A percentile compares a stretch with the other conserved stretches of the same genome.
phyloP scores from a whole-genome alignment of 2,797 vertebrate species.

The Selene dorsalis region DNA sequence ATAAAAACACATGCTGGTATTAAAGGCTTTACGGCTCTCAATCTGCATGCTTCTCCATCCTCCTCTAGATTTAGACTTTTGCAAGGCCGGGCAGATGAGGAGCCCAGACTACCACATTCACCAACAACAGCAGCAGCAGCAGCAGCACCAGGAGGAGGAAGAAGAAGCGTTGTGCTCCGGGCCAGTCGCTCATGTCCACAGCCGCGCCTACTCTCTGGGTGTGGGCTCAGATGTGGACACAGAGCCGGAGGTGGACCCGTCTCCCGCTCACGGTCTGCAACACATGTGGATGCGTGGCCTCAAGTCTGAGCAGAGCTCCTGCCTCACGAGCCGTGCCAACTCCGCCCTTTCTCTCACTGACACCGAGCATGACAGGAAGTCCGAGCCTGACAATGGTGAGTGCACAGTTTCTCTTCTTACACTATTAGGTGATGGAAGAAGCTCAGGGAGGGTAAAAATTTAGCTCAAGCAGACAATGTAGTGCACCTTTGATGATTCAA shows the following conservation, averaged over 20 bases:
- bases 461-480: slow-evolving; percentile 6
- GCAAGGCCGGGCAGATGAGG: slow-evolving; percentile 87
- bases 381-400: slow-evolving; percentile 97
- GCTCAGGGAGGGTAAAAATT: neutral
- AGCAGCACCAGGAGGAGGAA: slow-evolving; percentile 77
- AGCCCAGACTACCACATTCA: slow-evolving; percentile 89
- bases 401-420: slow-evolving; percentile 10
- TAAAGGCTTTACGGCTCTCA: slow-evolving; percentile 50
- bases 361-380: slow-evolving; percentile 98
- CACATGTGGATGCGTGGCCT: slow-evolving; percentile 96
- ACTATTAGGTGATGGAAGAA: neutral
- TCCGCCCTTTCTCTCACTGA: slow-evolving; percentile 96
- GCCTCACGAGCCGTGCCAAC: slow-evolving; percentile 96
- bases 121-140: slow-evolving; percentile 61
- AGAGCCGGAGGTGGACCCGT: slow-evolving; percentile 92
- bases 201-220: slow-evolving; percentile 89
- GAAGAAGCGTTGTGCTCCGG: slow-evolving; percentile 85
- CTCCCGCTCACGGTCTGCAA: slow-evolving; percentile 91
- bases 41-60: slow-evolving; percentile 31
- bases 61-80: slow-evolving; percentile 91
- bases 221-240: slow-evolving; percentile 94
- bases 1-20: slow-evolving; percentile 54
- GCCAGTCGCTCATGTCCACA: slow-evolving; percentile 73
- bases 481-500: slow-evolving; percentile 34
- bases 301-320: slow-evolving; percentile 96